Conservation (phyloP, 2,888 invertebrate genomes). For the Leptarthrus brevirostris region DNA sequence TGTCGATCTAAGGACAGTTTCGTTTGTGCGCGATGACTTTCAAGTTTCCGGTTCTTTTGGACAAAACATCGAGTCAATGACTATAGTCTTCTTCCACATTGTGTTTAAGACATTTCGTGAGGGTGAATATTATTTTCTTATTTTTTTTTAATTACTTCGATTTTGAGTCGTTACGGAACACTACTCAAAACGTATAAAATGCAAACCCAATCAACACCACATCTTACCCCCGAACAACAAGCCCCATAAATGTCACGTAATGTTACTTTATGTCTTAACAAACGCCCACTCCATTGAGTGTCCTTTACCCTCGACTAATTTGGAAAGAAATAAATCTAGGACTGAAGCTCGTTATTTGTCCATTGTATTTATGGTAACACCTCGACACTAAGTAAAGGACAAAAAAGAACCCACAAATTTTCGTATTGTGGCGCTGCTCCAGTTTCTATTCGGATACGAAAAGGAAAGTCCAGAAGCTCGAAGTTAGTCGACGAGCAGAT, state of each 20-base stretch:
- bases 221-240: not conserved
- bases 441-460: constrained; percentile 26
- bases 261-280: constrained; percentile 59
- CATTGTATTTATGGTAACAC: constrained; percentile 61
- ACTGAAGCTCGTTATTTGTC: constrained; percentile 54
- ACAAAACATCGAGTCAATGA: too few relatives aligned
- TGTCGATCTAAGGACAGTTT: constrained; percentile 22
- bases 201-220: too few relatives aligned
- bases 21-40: constrained; percentile 22
- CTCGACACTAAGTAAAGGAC: constrained; percentile 57
- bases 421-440: not conserved
- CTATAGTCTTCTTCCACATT: too few relatives aligned
- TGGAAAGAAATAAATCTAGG: constrained; percentile 53
- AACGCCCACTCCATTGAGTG: constrained; percentile 55
- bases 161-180: too few relatives aligned
- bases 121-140: too few relatives aligned
- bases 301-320: constrained; percentile 40
- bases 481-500: not conserved
- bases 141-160: too few relatives aligned
- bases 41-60: not conserved
- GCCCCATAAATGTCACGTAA: constrained; percentile 59
- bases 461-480: constrained; percentile 16
- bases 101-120: too few relatives aligned
- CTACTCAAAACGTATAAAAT: too few relatives aligned
- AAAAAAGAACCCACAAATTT: not conserved